Evolutionary conservation across 2,113 vertebrate genomes (phyloP).

Genomic region (Hucho hucho): DNA sequence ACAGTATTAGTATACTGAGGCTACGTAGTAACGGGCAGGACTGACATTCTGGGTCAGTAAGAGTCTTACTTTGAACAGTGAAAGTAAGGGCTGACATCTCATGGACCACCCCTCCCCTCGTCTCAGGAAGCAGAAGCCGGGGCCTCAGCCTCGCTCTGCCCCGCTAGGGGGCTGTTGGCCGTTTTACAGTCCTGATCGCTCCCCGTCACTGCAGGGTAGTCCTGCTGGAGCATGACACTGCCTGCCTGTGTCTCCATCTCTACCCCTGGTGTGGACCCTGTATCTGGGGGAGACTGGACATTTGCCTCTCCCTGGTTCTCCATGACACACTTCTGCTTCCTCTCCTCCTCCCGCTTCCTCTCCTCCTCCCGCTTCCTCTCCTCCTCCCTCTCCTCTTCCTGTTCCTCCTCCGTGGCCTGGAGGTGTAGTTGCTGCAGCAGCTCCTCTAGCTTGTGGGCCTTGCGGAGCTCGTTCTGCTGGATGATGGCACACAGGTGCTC

Average conservation of each 20-base stretch:
- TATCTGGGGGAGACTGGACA: background rate
- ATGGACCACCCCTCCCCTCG: background rate
- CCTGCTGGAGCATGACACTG: too few relatives aligned
- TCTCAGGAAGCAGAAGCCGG: slow-evolving; percentile 30
- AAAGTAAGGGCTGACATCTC: too few relatives aligned
- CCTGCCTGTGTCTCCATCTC: slow-evolving; percentile 5
- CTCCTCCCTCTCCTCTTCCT: slow-evolving; percentile 59
- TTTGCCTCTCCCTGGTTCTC: background rate
- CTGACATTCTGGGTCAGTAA: background rate
- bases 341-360: slow-evolving; percentile 25
- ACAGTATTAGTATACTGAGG: background rate
- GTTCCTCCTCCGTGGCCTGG: slow-evolving; percentile 74
- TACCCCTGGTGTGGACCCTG: too few relatives aligned
- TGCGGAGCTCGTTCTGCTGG: slow-evolving; percentile 93
- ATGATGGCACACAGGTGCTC: slow-evolving; percentile 95
- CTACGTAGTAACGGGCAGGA: background rate
- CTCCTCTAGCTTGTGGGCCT: slow-evolving; percentile 89
- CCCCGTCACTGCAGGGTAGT: background rate
- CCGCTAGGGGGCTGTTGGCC: slow-evolving; percentile 15
- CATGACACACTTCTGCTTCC: background rate
- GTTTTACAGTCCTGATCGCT: slow-evolving; percentile 25
- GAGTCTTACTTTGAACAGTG: too few relatives aligned
- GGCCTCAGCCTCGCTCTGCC: background rate
- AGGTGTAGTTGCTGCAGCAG: slow-evolving; percentile 91
- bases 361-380: slow-evolving; percentile 5